Conservation (phyloP, 2,888 invertebrate species). For the Laothoe populi region DNA sequence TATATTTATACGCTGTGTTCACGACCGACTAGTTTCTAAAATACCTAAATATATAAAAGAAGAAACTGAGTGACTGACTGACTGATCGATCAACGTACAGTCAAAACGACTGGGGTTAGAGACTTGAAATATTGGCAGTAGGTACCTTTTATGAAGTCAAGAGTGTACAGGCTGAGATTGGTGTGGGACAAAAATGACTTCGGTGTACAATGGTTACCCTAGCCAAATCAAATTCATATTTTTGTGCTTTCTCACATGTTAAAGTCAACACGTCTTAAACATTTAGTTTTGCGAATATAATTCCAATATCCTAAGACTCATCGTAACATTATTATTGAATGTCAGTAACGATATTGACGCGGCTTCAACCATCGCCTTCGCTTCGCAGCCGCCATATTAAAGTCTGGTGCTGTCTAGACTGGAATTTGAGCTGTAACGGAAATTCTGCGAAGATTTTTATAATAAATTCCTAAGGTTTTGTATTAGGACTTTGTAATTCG, state of each 20-base stretch:
- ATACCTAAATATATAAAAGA: no score
- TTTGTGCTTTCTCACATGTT: neutral
- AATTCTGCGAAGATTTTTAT: constrained; percentile 32
- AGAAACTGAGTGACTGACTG: no score
- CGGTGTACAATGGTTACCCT: no score
- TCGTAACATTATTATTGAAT: constrained; percentile 45
- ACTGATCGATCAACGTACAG: no score
- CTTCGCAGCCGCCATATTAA: constrained; percentile 54
- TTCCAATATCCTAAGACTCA: neutral
- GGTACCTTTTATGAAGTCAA: no score
- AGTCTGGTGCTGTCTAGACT: constrained; percentile 63
- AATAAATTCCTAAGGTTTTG: neutral
- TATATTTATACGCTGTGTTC: no score
- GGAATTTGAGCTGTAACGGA: constrained; percentile 45
- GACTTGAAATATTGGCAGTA: no score
- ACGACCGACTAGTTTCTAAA: no score
- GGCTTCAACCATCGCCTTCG: constrained; percentile 40
- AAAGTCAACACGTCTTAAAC: neutral
- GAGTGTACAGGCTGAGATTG: no score
- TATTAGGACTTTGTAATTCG: neutral
- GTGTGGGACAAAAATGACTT: no score
- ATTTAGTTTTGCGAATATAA: constrained; percentile 10
- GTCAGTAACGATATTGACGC: constrained; percentile 52
- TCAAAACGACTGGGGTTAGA: no score
- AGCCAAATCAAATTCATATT: no score